Evolutionary conservation across 2,113 vertebrate species (phyloP).

Genomic region (Cheirogaleus medius): DNA sequence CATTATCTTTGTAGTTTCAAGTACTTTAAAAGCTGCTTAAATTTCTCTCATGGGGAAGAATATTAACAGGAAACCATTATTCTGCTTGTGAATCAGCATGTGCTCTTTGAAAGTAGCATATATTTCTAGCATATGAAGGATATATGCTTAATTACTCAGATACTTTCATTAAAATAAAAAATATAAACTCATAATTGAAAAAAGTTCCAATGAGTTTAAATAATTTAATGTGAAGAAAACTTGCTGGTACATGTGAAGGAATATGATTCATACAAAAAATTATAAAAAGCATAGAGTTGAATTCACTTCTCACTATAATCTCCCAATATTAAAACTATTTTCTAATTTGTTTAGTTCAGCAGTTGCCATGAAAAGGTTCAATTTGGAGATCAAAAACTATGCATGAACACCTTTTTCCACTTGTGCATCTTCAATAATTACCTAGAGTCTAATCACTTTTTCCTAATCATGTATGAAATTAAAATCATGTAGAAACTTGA

Average conservation of each 20-base stretch:
- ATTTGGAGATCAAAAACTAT: background rate
- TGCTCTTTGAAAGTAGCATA: background rate
- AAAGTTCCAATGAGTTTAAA: conserved; percentile 33
- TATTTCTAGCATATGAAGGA: conserved; percentile 1
- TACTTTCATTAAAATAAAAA: conserved; percentile 43
- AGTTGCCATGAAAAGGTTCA: background rate
- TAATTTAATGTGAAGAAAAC: background rate
- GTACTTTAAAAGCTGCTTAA: conserved; percentile 71
- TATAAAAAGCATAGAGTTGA: background rate
- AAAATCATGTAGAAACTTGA: background rate
- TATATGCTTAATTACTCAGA: conserved; percentile 31
- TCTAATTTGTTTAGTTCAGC: background rate
- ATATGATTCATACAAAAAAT: background rate
- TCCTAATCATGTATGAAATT: background rate
- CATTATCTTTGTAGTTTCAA: conserved; percentile 61
- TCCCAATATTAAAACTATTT: background rate
- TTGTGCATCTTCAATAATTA: background rate
- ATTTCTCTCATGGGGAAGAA: conserved; percentile 53
- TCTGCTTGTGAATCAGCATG: background rate
- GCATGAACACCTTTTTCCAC: background rate
- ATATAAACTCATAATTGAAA: background rate
- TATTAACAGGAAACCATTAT: conserved; percentile 59
- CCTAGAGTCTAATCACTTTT: background rate
- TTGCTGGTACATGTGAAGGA: background rate
- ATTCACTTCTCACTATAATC: background rate